Conservation (phyloP, 2,113 vertebrate genomes). For the Synodontis membranacea region DNA sequence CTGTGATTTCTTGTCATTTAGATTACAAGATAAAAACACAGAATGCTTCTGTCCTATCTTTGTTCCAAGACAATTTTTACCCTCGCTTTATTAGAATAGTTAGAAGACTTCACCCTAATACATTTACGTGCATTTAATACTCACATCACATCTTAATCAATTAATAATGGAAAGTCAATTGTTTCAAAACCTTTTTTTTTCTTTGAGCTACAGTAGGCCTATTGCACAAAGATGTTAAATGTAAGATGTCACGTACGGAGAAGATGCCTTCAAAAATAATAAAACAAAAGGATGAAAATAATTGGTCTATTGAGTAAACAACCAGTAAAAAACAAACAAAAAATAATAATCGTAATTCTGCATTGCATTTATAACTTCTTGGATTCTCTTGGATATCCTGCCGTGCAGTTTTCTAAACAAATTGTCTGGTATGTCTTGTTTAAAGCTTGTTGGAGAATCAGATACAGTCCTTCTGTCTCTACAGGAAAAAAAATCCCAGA, state of each 20-base stretch:
- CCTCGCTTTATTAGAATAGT: not conserved
- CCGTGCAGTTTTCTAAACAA: not conserved
- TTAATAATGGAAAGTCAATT: no score
- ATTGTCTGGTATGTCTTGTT: not conserved
- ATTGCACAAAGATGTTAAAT: not conserved
- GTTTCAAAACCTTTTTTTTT: not conserved
- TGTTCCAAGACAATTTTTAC: not conserved
- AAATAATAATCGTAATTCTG: not conserved
- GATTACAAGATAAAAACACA: not conserved
- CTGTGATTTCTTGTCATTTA: not conserved
- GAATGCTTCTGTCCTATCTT: not conserved
- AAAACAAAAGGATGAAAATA: not conserved
- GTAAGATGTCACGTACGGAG: no score
- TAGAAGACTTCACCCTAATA: not conserved
- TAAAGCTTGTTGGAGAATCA: not conserved
- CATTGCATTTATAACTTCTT: not conserved
- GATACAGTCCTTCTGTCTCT: not conserved
- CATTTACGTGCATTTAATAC: not conserved
- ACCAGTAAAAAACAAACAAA: not conserved
- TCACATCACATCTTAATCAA: not conserved
- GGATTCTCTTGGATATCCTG: not conserved
- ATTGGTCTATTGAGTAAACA: not conserved
- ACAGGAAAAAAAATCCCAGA: conserved; percentile 8
- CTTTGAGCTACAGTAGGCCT: not conserved
- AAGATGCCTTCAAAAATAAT: not conserved